Base-by-base conservation (phyloP, 2,797 vertebrate species). In the Dryobates pubescens region DNA sequence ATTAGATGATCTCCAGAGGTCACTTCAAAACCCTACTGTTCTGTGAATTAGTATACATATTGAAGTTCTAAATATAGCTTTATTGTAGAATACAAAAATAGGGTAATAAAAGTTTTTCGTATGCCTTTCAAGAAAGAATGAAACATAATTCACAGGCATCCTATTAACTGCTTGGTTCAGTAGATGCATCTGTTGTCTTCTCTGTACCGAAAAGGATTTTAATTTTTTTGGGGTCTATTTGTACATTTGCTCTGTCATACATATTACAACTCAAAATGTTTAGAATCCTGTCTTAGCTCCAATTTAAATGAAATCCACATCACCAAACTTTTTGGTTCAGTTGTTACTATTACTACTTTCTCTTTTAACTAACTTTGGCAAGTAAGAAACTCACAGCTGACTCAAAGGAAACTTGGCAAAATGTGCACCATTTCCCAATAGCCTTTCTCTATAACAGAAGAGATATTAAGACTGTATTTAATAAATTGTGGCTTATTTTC, bases 401-500 rank as follows among this genome's bases (percentile, higher is more conserved):
- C 75, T 87, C 59, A 70, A 82, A 93, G 89, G 73, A 92, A 94
- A 89, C 70, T 92, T 92, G 89, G 79, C 6, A 0, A 92, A 87
- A 92, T 61, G 13, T 16, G 30, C 63, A 75, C 36, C 22, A 38
- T 94, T 94, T 96, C 92, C 92, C 85, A 83, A 38, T 62, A 73
- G 68, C n/a, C 26, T 30, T 88, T 78, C 16, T 83, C 47, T 88
- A 30, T n/a, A 81, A 57, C 3, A 83, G 49, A 86, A 72, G 22
- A 78, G 67, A 45, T 78, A 83, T 12, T 73, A 34, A 73, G 57
- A 58, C 54, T 58, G 16, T 15, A 9, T 78, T 84, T 82, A 93
- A 88, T 89, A 86, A 47, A 79, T 90, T 76, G 77, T 91, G 63
- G 67, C 89, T 69, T 85, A 27, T 83, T 96, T 93, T 86, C 27